A percentile compares a stretch with the other conserved stretches of the same genome.
Conservation (phyloP, 2,888 invertebrate species). For the Tigriopus californicus region DNA sequence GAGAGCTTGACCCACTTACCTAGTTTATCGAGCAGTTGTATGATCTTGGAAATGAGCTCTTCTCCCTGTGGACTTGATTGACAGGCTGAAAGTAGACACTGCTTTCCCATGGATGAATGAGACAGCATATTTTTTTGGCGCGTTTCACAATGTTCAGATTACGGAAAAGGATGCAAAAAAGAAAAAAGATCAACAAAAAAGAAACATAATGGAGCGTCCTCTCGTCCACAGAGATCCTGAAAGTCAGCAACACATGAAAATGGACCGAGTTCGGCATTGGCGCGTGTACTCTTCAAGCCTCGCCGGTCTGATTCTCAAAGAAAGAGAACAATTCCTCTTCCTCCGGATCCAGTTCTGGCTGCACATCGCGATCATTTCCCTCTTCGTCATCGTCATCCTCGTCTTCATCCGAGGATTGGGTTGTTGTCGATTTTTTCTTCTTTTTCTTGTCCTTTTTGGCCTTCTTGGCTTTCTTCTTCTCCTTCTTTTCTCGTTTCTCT, state of each 20-base stretch:
- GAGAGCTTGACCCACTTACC: no score
- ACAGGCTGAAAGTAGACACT: no score
- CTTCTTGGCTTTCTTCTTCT: constrained; percentile 12
- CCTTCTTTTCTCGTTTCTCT: not conserved
- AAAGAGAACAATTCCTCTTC: constrained; percentile 11
- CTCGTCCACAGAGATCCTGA: not conserved
- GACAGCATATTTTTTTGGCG: no score
- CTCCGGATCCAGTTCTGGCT: not conserved
- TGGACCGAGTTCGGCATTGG: not conserved
- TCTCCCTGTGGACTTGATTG: no score
- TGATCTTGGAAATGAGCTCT: no score
- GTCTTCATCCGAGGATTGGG: not conserved
- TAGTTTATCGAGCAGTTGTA: no score
- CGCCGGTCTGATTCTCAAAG: not conserved
- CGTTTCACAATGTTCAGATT: no score
- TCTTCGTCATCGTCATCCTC: not conserved
- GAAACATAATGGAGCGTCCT: no score
- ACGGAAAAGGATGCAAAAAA: no score
- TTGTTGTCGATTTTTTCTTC: constrained; percentile 1
- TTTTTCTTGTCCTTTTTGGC: constrained; percentile 9
- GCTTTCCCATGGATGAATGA: no score
- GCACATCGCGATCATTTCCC: not conserved
- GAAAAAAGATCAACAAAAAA: no score
- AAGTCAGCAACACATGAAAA: not conserved
- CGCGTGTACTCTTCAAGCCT: not conserved